Evolutionary conservation across 2,888 invertebrate species (phyloP), one percentile per base, ranked within the genome.

Genomic region (Tipula confusa): DNA sequence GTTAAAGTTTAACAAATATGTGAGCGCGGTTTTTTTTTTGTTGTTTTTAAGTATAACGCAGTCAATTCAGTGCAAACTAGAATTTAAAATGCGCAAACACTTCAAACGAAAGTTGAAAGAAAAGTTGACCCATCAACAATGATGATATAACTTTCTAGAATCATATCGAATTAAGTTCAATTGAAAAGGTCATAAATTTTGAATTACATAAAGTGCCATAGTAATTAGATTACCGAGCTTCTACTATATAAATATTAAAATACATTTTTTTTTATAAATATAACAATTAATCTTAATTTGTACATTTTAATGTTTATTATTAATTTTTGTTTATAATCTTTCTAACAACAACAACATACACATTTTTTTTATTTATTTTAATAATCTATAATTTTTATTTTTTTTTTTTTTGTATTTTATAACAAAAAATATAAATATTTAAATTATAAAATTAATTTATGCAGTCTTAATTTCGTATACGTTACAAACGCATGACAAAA

Each of bases 271-370:
- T 64, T 64, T 18, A 43, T 43, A 43, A 64, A 64, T 64, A 24
- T 24, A 64, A 64, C 64, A 64, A 64, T 64, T 64, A 64, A 64
- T 64, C 64, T 64, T 64, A 64, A 64, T 64, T 64, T 64, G 64
- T 64, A 64, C 64, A 24, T 64, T 64, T 64, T 64, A 64, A 64
- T 64, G 64, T 64, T 64, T 64, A 64, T 64, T 64, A 64, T 64
- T 64, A 6, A 11, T 24, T 43, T 64, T 64, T 64, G 24, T 64
- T 64, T 64, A 64, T 24, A 64, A 64, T 24, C 64, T 18, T 64
- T 64, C 18, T 64, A 24, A 43, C 24, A 64, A 64, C 18, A 18
- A 64, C 64, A 64, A 64, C 64, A 24, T n/a, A 43, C 43, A 43
- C 3, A 43, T 15, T 15, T 15, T 43, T 1, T 43, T 36, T 43